Conservation (phyloP, 2,888 invertebrate genomes). For the Vanessa cardui region DNA sequence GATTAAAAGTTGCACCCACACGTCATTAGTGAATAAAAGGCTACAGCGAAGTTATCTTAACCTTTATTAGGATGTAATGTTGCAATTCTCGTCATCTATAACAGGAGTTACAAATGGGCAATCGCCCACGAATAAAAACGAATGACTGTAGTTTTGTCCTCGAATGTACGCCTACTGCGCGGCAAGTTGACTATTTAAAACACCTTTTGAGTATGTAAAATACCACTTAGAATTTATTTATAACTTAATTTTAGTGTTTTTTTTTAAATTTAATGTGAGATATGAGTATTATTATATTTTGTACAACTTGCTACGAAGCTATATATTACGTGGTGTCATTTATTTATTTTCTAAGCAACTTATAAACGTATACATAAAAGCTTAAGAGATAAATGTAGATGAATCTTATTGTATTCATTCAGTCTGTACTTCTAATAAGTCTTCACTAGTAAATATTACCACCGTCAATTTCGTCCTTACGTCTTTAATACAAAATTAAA, state of each 20-base stretch:
- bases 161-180: slow-evolving; percentile 65
- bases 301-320: neutral
- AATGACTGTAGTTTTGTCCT: slow-evolving; percentile 61
- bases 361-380: too few relatives aligned
- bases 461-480: too few relatives aligned
- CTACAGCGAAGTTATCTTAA: slow-evolving; percentile 25
- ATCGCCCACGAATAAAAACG: slow-evolving; percentile 36
- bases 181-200: slow-evolving; percentile 34
- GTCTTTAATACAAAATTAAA: too few relatives aligned
- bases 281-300: neutral
- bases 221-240: slow-evolving; percentile 6
- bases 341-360: too few relatives aligned
- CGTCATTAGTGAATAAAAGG: neutral
- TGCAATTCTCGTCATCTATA: slow-evolving; percentile 49
- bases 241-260: neutral
- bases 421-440: too few relatives aligned
- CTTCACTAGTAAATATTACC: too few relatives aligned
- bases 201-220: slow-evolving; percentile 27
- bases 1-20: slow-evolving; percentile 2
- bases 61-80: slow-evolving; percentile 47
- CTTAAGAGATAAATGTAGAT: too few relatives aligned
- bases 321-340: neutral
- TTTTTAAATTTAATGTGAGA: neutral
- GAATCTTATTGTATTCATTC: too few relatives aligned
- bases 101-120: slow-evolving; percentile 46